These are phyloP conservation scores for Paramacrobiotus metropolitanus DNA, from an alignment of 1,140 invertebrate genomes.

Conservation along the genomic window DNA sequence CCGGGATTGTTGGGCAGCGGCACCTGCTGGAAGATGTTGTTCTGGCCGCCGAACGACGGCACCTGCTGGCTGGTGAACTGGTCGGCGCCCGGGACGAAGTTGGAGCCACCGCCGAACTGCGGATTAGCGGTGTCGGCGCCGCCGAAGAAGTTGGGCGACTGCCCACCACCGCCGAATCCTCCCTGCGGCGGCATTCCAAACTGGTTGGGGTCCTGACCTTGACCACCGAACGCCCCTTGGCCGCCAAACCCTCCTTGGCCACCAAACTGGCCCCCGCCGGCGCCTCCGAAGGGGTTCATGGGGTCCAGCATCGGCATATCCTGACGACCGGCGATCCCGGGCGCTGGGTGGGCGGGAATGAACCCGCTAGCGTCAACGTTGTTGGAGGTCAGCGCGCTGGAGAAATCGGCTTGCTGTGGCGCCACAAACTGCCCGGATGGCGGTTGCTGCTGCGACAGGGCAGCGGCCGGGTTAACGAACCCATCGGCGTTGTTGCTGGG, in stretches of 20 bases:
- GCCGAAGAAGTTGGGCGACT: background rate
- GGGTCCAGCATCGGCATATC: background rate
- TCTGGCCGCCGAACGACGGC: background rate
- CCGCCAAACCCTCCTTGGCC: too few species aligned
- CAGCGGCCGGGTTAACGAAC: too few species aligned
- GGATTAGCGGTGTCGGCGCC: background rate
- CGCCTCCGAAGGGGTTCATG: background rate
- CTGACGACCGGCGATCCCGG: background rate
- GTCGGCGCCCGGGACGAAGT: too few species aligned
- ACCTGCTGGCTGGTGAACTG: background rate
- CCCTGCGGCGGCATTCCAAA: too few species aligned
- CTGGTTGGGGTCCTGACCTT: too few species aligned
- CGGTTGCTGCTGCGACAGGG: background rate
- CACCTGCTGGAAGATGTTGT: background rate
- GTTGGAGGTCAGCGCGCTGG: background rate
- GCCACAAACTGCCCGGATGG: background rate
- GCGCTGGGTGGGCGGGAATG: background rate
- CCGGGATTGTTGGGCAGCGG: too few species aligned
- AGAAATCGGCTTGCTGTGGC: background rate
- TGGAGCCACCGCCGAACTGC: background rate
- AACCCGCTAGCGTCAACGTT: background rate
- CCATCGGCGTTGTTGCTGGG: background rate
- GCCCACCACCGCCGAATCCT: background rate
- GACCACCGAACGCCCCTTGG: too few species aligned
- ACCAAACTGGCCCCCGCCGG: too few species aligned